A percentile compares a stretch with the other conserved stretches of the same genome.
Conservation (phyloP, 2,113 vertebrate genomes). For the Nothocercus julius region DNA sequence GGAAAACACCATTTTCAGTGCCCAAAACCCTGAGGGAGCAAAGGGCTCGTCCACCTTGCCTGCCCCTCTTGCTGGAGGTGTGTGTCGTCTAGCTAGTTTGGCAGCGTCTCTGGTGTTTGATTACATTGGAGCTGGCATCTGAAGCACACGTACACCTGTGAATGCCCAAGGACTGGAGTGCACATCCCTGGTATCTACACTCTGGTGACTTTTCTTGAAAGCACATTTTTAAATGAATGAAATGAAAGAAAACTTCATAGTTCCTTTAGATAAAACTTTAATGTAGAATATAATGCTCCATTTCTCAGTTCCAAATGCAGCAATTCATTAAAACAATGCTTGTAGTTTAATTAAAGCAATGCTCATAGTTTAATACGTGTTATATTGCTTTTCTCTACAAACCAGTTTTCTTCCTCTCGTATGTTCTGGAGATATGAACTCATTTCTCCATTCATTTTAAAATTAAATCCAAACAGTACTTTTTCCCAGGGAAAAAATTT, state of each 20-base stretch:
- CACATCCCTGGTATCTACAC: not conserved
- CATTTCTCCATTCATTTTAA: not conserved
- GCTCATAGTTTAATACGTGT: not conserved
- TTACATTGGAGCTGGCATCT: not conserved
- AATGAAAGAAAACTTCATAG: not conserved
- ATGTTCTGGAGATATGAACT: not conserved
- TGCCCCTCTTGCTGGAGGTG: not conserved
- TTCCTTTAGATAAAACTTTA: not conserved
- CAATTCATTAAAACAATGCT: not conserved
- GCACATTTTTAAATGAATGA: not conserved
- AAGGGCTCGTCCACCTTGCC: not conserved
- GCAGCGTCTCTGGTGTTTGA: not conserved
- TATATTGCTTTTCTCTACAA: not conserved
- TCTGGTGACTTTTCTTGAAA: not conserved
- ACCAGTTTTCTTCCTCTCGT: not conserved
- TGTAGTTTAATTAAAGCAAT: not conserved
- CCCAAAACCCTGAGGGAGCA: not conserved
- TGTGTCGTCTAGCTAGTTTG: not conserved
- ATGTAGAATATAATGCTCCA: not conserved
- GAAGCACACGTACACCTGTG: rapidly evolving
- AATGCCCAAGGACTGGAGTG: not conserved
- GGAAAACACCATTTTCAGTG: not conserved
- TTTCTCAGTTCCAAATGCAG: not conserved
- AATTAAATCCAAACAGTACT: not conserved
- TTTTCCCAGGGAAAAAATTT: not conserved